Evolutionary conservation across 2,888 invertebrate species (phyloP).

Genomic region (Ornithoptera alexandrae): DNA sequence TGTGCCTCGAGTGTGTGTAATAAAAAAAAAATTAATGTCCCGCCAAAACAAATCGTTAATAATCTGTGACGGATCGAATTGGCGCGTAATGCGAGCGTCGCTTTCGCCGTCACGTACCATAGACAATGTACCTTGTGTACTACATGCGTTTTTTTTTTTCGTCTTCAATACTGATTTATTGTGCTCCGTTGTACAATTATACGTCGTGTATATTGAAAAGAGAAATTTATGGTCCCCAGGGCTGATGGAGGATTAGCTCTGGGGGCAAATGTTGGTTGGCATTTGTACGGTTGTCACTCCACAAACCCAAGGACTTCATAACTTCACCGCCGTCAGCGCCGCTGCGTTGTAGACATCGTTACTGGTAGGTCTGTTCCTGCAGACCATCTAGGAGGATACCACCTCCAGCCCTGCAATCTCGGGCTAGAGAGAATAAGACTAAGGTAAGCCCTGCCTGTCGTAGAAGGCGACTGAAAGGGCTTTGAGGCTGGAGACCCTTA

Average conservation of each 20-base stretch:
- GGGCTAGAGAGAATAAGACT: no score
- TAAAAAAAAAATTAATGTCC: slow-evolving; percentile 34
- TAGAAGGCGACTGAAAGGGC: no score
- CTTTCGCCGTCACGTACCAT: slow-evolving; percentile 64
- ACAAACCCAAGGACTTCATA: no score
- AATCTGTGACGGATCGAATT: slow-evolving; percentile 39
- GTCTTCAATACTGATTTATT: slow-evolving; percentile 42
- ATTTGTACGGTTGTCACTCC: not conserved
- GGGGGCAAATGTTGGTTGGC: not conserved
- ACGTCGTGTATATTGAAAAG: slow-evolving; percentile 26
- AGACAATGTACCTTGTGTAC: slow-evolving; percentile 43
- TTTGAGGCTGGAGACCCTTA: no score
- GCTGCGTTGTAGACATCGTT: no score
- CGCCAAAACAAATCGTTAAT: slow-evolving; percentile 51
- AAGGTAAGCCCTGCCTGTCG: no score
- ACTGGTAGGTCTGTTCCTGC: no score
- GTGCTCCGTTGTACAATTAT: slow-evolving; percentile 34
- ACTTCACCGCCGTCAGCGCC: no score
- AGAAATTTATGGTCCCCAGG: slow-evolving; percentile 35
- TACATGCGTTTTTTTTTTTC: slow-evolving; percentile 39
- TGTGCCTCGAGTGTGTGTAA: not conserved
- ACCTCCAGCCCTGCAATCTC: no score
- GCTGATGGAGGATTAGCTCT: slow-evolving; percentile 19
- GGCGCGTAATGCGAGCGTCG: slow-evolving; percentile 57
- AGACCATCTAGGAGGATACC: no score